phyloP scores from a whole-genome alignment of 2,888 invertebrate species.

The Mythimna loreyi region DNA sequence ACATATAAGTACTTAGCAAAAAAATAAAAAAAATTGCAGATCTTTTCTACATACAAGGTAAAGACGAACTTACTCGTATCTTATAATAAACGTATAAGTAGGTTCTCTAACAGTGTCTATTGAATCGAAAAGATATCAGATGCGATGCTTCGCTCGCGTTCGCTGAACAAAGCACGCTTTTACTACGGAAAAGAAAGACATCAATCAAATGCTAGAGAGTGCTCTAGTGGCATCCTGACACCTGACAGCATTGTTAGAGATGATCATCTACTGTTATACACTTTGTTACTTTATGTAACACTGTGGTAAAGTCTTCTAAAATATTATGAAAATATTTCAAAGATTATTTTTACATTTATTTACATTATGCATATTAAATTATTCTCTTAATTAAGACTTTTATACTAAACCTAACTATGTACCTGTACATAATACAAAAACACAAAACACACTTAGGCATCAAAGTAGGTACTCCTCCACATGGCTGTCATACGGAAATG shows the following conservation, averaged over 20 bases:
- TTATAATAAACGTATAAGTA: neutral
- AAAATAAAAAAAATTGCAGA: no score
- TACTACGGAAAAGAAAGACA: neutral
- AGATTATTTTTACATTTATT: no score
- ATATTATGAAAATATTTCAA: no score
- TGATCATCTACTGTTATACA: constrained; percentile 6
- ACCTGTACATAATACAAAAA: no score
- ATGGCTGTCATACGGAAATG: no score
- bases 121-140: neutral
- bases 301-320: neutral
- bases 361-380: no score
- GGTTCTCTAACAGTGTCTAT: neutral
- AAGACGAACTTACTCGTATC: neutral
- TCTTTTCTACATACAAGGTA: neutral
- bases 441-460: no score
- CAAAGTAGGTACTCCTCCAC: no score
- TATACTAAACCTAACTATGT: no score
- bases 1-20: no score
- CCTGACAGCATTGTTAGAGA: constrained; percentile 2
- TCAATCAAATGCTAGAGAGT: constrained; percentile 23
- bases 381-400: no score
- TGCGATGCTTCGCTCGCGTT: neutral
- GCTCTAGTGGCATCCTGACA: neutral
- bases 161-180: neutral
- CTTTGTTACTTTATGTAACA: neutral